Percentiles rank a stretch among this genome's conserved stretches.
phyloP scores from a whole-genome alignment of 2,888 invertebrate species.

The Sphaerophoria taeniata region DNA sequence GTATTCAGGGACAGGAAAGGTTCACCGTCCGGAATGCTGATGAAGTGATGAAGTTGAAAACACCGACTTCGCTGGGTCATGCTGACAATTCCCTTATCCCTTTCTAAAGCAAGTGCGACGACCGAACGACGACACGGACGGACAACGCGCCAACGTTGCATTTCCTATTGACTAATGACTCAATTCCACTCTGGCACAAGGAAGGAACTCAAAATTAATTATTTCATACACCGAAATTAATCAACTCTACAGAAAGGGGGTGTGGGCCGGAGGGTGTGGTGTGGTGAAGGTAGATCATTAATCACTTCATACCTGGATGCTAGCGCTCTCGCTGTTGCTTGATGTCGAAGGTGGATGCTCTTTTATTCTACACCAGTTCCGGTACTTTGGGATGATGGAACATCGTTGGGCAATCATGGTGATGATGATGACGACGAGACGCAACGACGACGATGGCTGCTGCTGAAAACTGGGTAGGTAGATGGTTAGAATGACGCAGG shows the following conservation, averaged over 20 bases:
- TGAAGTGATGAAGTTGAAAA: slow-evolving; percentile 39
- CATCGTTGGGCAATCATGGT: not conserved
- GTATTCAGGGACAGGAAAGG: slow-evolving; percentile 30
- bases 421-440: slow-evolving; percentile 6
- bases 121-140: slow-evolving; percentile 17
- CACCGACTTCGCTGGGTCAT: slow-evolving; percentile 9
- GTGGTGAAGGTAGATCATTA: slow-evolving; percentile 54
- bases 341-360: slow-evolving; percentile 18
- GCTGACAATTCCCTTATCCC: slow-evolving; percentile 35
- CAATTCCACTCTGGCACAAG: slow-evolving; percentile 68
- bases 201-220: slow-evolving; percentile 73
- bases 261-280: not conserved
- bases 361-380: not conserved
- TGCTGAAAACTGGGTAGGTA: no score
- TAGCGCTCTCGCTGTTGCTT: slow-evolving; percentile 25
- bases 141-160: slow-evolving; percentile 51
- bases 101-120: no score
- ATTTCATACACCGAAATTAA: slow-evolving; percentile 74
- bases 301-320: slow-evolving; percentile 66
- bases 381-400: slow-evolving; percentile 5
- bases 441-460: not conserved
- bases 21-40: slow-evolving; percentile 64
- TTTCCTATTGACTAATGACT: slow-evolving; percentile 74
- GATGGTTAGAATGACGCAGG: slow-evolving; percentile 44
- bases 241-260: slow-evolving; percentile 68